These are phyloP conservation scores for Ditylenchus dipsaci DNA, from an alignment of 1,140 invertebrate species.

Conservation along the genomic window DNA sequence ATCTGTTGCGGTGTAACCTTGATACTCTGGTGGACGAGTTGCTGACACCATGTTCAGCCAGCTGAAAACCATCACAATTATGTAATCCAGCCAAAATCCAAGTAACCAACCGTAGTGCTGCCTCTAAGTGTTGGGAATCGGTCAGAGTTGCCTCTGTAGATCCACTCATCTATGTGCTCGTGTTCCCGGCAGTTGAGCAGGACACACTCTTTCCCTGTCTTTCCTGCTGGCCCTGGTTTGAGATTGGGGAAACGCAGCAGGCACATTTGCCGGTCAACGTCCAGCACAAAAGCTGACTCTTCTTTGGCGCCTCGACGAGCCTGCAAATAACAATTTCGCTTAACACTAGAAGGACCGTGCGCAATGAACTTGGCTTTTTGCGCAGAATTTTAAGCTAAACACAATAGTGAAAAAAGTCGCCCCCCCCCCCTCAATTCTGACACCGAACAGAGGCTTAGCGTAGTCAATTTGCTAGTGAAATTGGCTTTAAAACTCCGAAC, in stretches of 20 bases:
- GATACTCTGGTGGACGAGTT: neutral
- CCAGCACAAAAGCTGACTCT: slow-evolving; percentile 28
- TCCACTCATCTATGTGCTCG: slow-evolving; percentile 22
- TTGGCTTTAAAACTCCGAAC: no score
- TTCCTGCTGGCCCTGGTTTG: neutral
- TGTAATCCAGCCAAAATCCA: neutral
- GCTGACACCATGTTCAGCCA: neutral
- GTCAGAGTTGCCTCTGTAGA: slow-evolving; percentile 21
- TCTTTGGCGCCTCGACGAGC: slow-evolving; percentile 16
- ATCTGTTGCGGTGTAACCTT: neutral
- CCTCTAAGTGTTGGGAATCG: slow-evolving; percentile 20
- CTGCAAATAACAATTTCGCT: no score
- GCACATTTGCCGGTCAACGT: slow-evolving; percentile 22
- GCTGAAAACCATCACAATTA: neutral
- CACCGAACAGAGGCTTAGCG: no score
- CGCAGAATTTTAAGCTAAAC: no score
- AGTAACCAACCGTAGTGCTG: neutral
- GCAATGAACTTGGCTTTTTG: no score
- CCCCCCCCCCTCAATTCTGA: no score
- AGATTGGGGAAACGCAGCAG: slow-evolving; percentile 23
- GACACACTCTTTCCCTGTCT: slow-evolving; percentile 13
- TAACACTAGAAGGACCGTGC: no score
- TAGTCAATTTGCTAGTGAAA: no score
- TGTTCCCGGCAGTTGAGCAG: slow-evolving; percentile 18
- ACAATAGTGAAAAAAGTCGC: no score